phyloP scores from a whole-genome alignment of 2,113 vertebrate genomes.

The Myocastor coypus region DNA sequence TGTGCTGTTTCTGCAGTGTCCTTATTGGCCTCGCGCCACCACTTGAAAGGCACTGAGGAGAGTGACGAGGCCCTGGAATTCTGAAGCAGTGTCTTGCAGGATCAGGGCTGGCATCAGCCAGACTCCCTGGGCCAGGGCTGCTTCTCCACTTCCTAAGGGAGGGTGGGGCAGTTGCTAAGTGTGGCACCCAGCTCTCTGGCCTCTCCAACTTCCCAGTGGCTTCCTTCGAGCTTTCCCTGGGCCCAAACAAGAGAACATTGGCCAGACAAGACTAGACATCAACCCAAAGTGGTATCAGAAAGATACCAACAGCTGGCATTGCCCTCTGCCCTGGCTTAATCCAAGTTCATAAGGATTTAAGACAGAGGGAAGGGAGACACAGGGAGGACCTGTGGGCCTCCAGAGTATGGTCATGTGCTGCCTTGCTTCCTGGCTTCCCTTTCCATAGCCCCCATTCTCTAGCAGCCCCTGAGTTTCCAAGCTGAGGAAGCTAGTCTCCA shows the following conservation, averaged over 20 bases:
- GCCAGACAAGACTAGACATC: not conserved
- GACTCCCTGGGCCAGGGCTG: not conserved
- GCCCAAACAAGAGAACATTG: not conserved
- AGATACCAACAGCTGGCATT: too few relatives aligned
- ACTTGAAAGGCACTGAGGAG: not conserved
- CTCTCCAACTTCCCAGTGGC: not conserved
- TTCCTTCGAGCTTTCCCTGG: not conserved
- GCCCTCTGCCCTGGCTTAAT: not conserved
- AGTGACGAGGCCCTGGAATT: not conserved
- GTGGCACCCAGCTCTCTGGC: not conserved
- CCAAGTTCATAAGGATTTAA: not conserved
- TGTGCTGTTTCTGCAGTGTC: not conserved
- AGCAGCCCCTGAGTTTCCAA: not conserved
- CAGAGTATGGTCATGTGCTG: not conserved
- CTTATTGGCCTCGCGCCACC: not conserved
- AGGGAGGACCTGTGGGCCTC: not conserved
- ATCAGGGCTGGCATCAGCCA: not conserved
- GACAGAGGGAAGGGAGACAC: not conserved
- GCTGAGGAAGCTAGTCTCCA: not conserved
- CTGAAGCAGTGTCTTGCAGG: not conserved
- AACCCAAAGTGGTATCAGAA: not conserved
- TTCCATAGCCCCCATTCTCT: not conserved
- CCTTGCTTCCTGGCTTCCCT: not conserved
- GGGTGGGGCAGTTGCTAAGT: not conserved
- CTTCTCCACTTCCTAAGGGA: not conserved